Base-by-base conservation (phyloP, 30 jellyfish, hydroid and myxozoan genomes). In the Hydractinia echinata region DNA sequence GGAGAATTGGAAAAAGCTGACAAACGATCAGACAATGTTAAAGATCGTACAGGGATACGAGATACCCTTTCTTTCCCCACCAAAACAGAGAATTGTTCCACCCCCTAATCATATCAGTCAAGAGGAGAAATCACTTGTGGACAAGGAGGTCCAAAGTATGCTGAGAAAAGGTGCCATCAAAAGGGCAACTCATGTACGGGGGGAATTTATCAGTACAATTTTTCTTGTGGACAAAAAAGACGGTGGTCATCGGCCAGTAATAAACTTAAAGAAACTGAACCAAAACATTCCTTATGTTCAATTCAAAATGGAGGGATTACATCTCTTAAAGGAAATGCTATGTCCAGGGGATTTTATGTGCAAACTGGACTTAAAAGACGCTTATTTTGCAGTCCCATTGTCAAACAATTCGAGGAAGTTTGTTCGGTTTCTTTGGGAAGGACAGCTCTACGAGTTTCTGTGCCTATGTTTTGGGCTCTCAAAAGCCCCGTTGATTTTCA, bases 201-300 rank as follows among this genome's bases (percentile, higher is more conserved):
- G 68, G 68, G 68, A 56, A n/a, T 56, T 56, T 56, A n/a, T 56
- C 68, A 56, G 68, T 56, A 56, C 68, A n/a, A 56, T 56, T 56
- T 56, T 56, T 56, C 68, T 56, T 56, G 68, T 56, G 68, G 68
- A n/a, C 13, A 56, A 56, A 56, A 56, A 56, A n/a, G 68, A 56
- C n/a, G 68, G 68, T 10, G 68, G 68, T 9, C 68, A 56, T 56
- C 68, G 68, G n/a, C 68, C 68, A n/a, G 68, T 56, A n/a, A 56
- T 56, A n/a, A n/a, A n/a, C n/a, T n/a, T n/a, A n/a, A n/a, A n/a
- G n/a, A n/a, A n/a, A n/a, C n/a, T n/a, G n/a, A n/a, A n/a, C n/a
- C n/a, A n/a, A n/a, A n/a, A n/a, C n/a, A n/a, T n/a, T n/a, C n/a
- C n/a, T n/a, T n/a, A n/a, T n/a, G n/a, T n/a, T n/a, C n/a, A n/a